These are phyloP conservation scores for Heteronetta atricapilla DNA, from an alignment of 2,113 vertebrate species.

Conservation along the genomic window DNA sequence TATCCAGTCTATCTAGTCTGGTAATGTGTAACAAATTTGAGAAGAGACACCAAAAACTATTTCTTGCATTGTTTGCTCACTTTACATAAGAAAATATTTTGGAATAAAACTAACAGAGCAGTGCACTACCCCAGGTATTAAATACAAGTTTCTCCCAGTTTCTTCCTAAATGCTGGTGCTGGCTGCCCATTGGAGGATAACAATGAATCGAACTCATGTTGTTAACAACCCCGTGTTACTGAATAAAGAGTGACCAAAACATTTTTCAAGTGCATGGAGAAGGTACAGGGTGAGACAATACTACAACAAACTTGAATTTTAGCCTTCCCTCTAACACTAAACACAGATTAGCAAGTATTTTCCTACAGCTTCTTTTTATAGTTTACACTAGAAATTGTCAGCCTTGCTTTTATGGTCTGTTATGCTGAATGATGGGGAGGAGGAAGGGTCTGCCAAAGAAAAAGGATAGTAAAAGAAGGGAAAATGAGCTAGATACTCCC, in stretches of 20 bases:
- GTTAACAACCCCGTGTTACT: not conserved
- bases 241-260: not conserved
- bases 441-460: conserved; percentile 38
- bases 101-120: not conserved
- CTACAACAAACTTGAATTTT: not conserved
- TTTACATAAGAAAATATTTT: not conserved
- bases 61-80: not conserved
- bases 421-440: conserved; percentile 58
- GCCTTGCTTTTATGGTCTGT: conserved; percentile 50
- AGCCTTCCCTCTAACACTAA: not conserved
- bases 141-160: not conserved
- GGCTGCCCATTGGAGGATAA: not conserved
- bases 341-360: conserved; percentile 26
- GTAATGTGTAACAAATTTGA: not conserved
- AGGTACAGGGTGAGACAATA: not conserved
- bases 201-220: not conserved
- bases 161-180: not conserved
- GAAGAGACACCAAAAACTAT: not conserved
- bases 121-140: not conserved
- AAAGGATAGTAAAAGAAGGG: conserved; percentile 60
- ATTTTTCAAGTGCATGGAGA: not conserved
- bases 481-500: conserved; percentile 67
- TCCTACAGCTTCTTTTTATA: conserved; percentile 1
- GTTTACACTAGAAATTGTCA: conserved; percentile 48
- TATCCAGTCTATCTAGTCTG: not conserved